phyloP scores from a whole-genome alignment of 2,113 vertebrate species.

The Morone saxatilis region DNA sequence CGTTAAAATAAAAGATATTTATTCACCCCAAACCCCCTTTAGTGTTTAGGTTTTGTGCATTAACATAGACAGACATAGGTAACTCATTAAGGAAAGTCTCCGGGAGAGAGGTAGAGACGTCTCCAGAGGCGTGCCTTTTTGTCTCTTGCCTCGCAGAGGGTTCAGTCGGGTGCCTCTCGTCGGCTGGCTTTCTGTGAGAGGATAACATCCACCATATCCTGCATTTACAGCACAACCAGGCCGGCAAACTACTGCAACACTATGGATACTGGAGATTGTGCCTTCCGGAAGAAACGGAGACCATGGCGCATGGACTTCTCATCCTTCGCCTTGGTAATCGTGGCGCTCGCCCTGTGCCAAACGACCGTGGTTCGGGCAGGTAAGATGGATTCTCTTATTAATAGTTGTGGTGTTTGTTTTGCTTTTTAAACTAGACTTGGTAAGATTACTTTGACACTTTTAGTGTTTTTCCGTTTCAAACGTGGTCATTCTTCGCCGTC shows the following conservation, averaged over 20 bases:
- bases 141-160: constrained; percentile 73
- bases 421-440: neutral
- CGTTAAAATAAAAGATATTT: constrained; percentile 77
- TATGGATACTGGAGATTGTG: constrained; percentile 85
- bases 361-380: constrained; percentile 81
- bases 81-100: constrained; percentile 61
- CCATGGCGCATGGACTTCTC: constrained; percentile 79
- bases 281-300: constrained; percentile 84
- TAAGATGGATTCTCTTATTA: constrained; percentile 63
- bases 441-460: neutral
- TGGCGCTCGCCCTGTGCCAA: constrained; percentile 77
- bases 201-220: constrained; percentile 71
- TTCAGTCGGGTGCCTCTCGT: constrained; percentile 71
- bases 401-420: neutral
- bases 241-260: constrained; percentile 66
- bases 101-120: constrained; percentile 69
- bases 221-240: constrained; percentile 67
- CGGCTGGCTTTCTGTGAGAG: constrained; percentile 81
- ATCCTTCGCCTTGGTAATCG: constrained; percentile 76
- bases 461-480: neutral
- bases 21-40: constrained; percentile 71
- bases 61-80: constrained; percentile 60
- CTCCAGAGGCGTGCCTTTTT: constrained; percentile 76
- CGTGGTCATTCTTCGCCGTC: neutral
- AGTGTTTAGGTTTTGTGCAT: constrained; percentile 73